Percentiles rank a stretch among this genome's conserved stretches.
Evolutionary conservation across 2,797 vertebrate species (phyloP).

Genomic region (Margarornis squamiger): DNA sequence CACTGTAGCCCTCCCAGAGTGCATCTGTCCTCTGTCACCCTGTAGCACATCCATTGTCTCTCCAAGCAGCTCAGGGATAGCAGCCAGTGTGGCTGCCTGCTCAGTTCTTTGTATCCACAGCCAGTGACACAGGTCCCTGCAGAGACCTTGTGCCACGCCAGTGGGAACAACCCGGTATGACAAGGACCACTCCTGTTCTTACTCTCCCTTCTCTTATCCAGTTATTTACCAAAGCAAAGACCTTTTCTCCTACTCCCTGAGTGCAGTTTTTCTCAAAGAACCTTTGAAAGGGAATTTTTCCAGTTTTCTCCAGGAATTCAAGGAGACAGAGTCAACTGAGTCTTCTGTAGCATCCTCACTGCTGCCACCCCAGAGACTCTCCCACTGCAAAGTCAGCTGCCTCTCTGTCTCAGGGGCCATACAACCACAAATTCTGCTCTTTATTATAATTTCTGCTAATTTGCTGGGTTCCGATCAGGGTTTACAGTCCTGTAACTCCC

Average conservation of each 20-base stretch:
- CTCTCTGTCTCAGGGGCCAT: not conserved
- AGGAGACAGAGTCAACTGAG: not conserved
- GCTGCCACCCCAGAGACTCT: not conserved
- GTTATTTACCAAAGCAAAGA: not conserved
- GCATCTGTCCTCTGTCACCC: not conserved
- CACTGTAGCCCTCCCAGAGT: not conserved
- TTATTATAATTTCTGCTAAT: not conserved
- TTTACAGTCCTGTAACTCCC: not conserved
- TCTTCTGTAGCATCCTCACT: not conserved
- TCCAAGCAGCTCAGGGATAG: not conserved
- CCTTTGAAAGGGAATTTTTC: not conserved
- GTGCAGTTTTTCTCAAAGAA: not conserved
- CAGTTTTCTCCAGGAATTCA: not conserved
- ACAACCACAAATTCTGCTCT: not conserved
- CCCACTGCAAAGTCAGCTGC: not conserved
- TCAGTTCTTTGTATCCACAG: not conserved
- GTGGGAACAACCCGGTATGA: accelerated
- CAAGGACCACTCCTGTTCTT: not conserved
- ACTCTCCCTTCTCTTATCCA: not conserved
- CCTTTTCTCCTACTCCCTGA: not conserved
- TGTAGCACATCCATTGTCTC: not conserved
- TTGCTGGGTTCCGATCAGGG: not conserved
- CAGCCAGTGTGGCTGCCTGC: accelerated
- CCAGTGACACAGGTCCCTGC: not conserved
- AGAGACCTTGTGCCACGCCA: accelerated